A percentile compares a stretch with the other conserved stretches of the same genome.
These are phyloP conservation scores for Microtus montanus DNA, from an alignment of 2,113 vertebrate genomes.

Conservation along the genomic window DNA sequence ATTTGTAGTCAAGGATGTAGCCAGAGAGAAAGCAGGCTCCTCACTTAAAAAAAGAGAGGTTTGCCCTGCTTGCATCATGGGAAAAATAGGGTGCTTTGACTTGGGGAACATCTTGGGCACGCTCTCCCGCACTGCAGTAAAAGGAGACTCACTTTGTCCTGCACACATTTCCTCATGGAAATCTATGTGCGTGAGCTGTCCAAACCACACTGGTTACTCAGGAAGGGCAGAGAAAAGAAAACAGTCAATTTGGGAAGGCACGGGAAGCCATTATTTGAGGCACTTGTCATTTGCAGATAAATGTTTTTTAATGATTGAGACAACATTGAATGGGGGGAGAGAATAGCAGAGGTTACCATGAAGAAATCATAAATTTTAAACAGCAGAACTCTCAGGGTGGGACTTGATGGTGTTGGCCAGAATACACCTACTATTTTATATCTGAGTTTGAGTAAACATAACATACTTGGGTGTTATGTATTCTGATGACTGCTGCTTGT, in stretches of 20 bases:
- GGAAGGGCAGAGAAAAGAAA: background rate
- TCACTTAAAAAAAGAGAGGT: constrained; percentile 6
- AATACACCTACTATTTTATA: background rate
- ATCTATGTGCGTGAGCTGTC: background rate
- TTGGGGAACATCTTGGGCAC: background rate
- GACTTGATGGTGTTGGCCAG: background rate
- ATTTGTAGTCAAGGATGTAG: constrained; percentile 55
- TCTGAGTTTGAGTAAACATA: background rate
- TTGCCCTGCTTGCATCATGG: background rate
- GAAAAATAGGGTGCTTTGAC: background rate
- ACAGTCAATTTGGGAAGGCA: background rate
- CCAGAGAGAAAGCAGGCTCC: background rate
- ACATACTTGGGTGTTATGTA: background rate
- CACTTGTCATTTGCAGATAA: background rate
- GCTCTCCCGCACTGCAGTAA: background rate
- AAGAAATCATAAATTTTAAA: constrained; percentile 1
- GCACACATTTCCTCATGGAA: background rate
- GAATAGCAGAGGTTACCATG: constrained; percentile 5
- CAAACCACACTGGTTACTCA: background rate
- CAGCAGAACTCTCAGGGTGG: background rate
- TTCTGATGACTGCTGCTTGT: background rate
- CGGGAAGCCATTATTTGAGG: constrained; percentile 14
- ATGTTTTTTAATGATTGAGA: constrained; percentile 6
- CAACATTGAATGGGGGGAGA: background rate
- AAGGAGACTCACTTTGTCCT: background rate